A percentile compares a stretch with the other conserved stretches of the same genome.
Evolutionary conservation across 2,113 vertebrate species (phyloP).

Genomic region (Oncorhynchus mykiss): DNA sequence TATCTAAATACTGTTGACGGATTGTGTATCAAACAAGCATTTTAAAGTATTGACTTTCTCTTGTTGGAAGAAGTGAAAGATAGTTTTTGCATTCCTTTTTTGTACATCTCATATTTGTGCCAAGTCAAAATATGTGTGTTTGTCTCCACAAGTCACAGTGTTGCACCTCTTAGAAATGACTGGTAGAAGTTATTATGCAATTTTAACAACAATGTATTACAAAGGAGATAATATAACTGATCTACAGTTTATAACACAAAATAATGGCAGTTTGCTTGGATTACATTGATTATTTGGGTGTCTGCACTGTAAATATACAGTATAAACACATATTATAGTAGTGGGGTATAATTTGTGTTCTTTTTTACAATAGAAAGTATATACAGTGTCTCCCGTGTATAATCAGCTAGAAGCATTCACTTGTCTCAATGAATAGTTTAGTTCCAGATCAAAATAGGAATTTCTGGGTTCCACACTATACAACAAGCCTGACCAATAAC

Average conservation of each 20-base stretch:
- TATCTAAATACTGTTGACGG: no score
- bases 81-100: background rate
- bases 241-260: no score
- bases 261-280: no score
- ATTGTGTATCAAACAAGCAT: no score
- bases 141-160: background rate
- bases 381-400: background rate
- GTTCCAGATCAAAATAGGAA: background rate
- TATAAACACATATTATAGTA: background rate
- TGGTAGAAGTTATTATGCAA: background rate
- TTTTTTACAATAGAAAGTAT: background rate
- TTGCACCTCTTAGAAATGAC: background rate
- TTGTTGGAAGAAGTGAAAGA: background rate
- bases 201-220: no score
- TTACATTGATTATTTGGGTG: background rate
- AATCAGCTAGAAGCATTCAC: background rate
- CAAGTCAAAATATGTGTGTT: background rate
- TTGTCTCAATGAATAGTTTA: slow-evolving; percentile 1
- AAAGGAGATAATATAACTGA: no score
- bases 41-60: background rate
- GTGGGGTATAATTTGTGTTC: background rate
- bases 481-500: background rate
- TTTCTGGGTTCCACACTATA: background rate
- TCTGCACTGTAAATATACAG: background rate
- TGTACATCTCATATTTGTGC: background rate